phyloP scores from a whole-genome alignment of 2,113 vertebrate species.

The Procavia capensis region DNA sequence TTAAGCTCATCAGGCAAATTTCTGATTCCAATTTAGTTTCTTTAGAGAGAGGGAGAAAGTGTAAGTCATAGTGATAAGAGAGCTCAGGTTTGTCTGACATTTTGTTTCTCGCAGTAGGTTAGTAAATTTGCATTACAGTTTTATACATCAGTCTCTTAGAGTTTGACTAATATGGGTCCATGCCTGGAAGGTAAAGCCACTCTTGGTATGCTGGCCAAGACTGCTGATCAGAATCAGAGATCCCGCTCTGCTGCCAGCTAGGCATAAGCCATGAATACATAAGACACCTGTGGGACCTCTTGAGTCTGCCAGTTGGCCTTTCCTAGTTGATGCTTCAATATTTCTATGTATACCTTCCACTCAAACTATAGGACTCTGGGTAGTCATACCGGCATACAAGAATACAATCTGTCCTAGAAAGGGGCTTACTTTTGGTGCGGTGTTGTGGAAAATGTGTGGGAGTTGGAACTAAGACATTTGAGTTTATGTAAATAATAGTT shows the following conservation, averaged over 20 bases:
- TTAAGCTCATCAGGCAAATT: slow-evolving; percentile 26
- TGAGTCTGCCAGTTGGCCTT: fast-evolving
- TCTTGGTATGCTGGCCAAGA: background rate
- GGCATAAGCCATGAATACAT: background rate
- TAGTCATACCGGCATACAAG: fast-evolving
- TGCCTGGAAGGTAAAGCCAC: background rate
- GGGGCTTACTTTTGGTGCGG: background rate
- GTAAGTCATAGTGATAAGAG: background rate
- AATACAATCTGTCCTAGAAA: background rate
- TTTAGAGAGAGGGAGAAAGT: background rate
- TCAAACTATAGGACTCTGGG: background rate
- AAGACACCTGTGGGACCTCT: background rate
- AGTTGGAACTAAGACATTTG: background rate
- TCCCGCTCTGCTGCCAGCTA: background rate
- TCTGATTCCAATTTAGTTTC: slow-evolving; percentile 35
- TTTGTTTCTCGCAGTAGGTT: background rate
- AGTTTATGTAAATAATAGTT: background rate
- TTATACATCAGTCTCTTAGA: background rate
- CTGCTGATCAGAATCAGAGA: background rate
- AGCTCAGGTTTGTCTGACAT: background rate
- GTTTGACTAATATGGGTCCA: background rate
- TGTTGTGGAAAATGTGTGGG: background rate
- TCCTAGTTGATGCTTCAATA: background rate
- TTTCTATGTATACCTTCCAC: background rate
- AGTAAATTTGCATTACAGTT: background rate